These are phyloP conservation scores for Sebastes schlegelii DNA, from an alignment of 2,113 vertebrate genomes.

Conservation along the genomic window DNA sequence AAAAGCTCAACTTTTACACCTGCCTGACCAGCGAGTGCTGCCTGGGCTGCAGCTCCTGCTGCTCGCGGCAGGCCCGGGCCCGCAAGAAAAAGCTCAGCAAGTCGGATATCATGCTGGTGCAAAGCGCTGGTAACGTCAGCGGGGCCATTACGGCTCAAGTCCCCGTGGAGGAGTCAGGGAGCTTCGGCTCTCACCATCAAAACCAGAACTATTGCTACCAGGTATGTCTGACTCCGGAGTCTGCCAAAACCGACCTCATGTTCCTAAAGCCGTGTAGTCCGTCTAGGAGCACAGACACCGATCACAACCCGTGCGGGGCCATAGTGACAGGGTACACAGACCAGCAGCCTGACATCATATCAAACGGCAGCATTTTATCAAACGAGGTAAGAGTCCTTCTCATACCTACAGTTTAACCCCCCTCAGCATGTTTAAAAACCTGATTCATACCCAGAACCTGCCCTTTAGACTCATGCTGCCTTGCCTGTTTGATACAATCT, in stretches of 20 bases:
- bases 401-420: conserved; percentile 29
- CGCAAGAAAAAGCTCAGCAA: conserved; percentile 98
- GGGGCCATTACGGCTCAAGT: conserved; percentile 87
- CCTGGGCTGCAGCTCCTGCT: conserved; percentile 90
- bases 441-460: background rate
- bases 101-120: conserved; percentile 98
- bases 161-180: conserved; percentile 91
- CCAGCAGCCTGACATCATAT: conserved; percentile 98
- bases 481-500: conserved; percentile 19
- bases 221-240: conserved; percentile 98
- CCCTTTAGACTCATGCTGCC: background rate
- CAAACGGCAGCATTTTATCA: conserved; percentile 96
- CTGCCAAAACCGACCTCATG: conserved; percentile 98
- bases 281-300: conserved; percentile 91
- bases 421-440: conserved; percentile 42
- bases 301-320: conserved; percentile 94
- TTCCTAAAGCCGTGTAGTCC: conserved; percentile 98
- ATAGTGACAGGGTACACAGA: conserved; percentile 93
- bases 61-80: conserved; percentile 91
- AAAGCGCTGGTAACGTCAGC: conserved; percentile 86
- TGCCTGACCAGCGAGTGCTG: conserved; percentile 94
- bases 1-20: conserved; percentile 95
- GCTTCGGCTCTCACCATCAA: conserved; percentile 93
- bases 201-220: conserved; percentile 99
- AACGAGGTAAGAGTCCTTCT: conserved; percentile 90